Percentiles rank a stretch among this genome's conserved stretches.
Evolutionary conservation across 2,888 invertebrate genomes (phyloP).

Genomic region (Ramazzottius varieornatus): DNA sequence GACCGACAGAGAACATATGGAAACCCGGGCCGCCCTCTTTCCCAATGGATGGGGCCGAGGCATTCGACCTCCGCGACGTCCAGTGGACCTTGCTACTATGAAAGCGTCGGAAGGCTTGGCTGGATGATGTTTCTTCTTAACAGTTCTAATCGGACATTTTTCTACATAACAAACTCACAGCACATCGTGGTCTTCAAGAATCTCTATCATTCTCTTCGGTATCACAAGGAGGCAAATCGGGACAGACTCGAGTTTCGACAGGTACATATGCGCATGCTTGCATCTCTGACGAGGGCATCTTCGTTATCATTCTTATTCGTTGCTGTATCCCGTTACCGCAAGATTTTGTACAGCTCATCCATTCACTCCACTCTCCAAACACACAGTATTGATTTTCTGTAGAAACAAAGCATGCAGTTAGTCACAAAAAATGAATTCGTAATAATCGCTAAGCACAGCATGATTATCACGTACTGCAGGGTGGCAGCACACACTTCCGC

Average conservation of each 20-base stretch:
- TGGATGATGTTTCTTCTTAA: too few relatives aligned
- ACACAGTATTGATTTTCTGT: not conserved
- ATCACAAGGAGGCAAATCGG: not conserved
- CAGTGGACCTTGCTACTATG: too few relatives aligned
- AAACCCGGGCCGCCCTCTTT: not conserved
- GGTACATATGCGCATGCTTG: not conserved
- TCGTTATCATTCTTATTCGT: not conserved
- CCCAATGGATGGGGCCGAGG: not conserved
- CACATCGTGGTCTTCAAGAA: not conserved
- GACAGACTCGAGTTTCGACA: not conserved
- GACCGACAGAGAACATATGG: not conserved
- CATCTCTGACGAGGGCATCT: not conserved
- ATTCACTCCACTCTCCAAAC: not conserved
- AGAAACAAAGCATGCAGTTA: not conserved
- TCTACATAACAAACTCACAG: not conserved
- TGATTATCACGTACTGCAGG: not conserved
- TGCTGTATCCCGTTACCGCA: not conserved
- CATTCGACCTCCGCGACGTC: not conserved
- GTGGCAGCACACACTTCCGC: not conserved
- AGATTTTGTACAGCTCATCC: not conserved
- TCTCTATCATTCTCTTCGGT: not conserved
- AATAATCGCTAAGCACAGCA: too few relatives aligned
- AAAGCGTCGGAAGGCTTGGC: too few relatives aligned
- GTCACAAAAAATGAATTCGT: not conserved
- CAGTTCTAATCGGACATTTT: not conserved